phyloP scores from a whole-genome alignment of 2,797 vertebrate species.

The Masticophis lateralis region DNA sequence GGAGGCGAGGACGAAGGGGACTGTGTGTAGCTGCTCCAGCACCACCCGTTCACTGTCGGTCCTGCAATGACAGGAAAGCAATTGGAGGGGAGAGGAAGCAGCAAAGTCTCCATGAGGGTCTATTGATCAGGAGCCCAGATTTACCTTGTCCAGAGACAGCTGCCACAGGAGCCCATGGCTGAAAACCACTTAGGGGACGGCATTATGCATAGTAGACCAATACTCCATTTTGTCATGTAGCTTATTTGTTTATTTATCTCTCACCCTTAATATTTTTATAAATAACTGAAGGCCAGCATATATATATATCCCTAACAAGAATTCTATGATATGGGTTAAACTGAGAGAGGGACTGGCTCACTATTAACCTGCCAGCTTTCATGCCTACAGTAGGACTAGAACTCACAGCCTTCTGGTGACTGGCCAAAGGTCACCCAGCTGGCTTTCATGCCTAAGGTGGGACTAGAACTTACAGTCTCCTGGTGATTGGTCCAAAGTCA shows the following conservation, averaged over 20 bases:
- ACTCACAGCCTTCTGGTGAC: too few relatives aligned
- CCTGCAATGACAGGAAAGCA: constrained; percentile 64
- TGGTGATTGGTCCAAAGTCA: too few relatives aligned
- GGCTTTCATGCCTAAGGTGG: too few relatives aligned
- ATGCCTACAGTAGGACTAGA: not conserved
- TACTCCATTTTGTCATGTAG: not conserved
- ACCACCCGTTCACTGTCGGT: constrained; percentile 79
- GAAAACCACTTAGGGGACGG: not conserved
- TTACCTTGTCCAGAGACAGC: not conserved
- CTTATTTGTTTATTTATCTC: not conserved
- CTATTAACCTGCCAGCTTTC: not conserved
- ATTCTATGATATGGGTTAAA: not conserved
- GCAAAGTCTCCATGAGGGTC: not conserved
- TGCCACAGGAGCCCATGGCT: not conserved
- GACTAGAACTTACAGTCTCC: too few relatives aligned
- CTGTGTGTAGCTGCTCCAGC: constrained; percentile 74
- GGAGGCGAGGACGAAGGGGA: constrained; percentile 77
- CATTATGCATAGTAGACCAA: not conserved
- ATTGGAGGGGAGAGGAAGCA: not conserved
- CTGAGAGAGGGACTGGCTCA: not conserved
- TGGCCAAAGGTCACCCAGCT: too few relatives aligned
- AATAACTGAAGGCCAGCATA: not conserved
- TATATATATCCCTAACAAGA: not conserved
- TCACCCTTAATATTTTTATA: not conserved
- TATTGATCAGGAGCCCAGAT: not conserved